Evolutionary conservation across 2,113 vertebrate species (phyloP).

Genomic region (Xiphophorus couchianus): DNA sequence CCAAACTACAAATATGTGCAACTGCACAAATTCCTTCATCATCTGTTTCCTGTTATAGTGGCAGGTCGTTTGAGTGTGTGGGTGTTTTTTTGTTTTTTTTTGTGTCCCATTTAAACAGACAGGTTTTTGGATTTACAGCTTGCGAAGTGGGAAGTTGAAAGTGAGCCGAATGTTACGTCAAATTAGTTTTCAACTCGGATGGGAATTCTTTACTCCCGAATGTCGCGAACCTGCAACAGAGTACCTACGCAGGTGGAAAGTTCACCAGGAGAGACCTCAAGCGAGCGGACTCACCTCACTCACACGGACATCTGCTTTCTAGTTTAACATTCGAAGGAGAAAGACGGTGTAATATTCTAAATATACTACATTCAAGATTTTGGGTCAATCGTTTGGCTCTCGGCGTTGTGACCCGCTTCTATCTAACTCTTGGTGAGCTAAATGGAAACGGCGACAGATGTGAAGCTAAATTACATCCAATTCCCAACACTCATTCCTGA

Average conservation of each 20-base stretch:
- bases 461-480: conserved; percentile 35
- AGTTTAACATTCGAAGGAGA: not conserved
- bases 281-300: not conserved
- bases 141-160: not conserved
- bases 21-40: not conserved
- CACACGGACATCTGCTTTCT: not conserved
- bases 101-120: not conserved
- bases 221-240: too few relatives aligned
- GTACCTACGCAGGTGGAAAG: too few relatives aligned
- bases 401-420: conserved; percentile 32
- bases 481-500: conserved; percentile 36
- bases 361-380: not conserved
- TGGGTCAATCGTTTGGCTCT: not conserved
- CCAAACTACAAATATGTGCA: not conserved
- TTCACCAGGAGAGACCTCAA: too few relatives aligned
- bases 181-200: not conserved
- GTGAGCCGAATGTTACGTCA: not conserved
- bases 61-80: not conserved
- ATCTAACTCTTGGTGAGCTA: conserved; percentile 9
- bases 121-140: too few relatives aligned
- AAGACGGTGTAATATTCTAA: not conserved
- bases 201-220: too few relatives aligned
- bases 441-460: conserved; percentile 59
- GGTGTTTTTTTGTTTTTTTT: not conserved
- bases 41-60: not conserved